A percentile compares a stretch with the other conserved stretches of the same genome.
These are phyloP conservation scores for Hippocampus zosterae DNA, from an alignment of 2,113 vertebrate genomes.

Conservation along the genomic window DNA sequence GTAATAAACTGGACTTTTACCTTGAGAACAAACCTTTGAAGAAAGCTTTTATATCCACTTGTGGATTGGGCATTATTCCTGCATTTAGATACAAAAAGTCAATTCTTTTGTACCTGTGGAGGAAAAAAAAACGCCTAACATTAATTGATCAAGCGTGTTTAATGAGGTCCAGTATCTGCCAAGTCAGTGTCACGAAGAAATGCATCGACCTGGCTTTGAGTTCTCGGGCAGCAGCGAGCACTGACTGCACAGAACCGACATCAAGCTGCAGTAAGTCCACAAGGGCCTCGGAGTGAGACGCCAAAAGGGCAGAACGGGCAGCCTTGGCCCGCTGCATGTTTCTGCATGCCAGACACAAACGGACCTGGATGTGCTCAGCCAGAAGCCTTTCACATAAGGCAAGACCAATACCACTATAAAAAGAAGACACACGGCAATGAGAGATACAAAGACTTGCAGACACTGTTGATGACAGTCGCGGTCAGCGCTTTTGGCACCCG, in stretches of 20 bases:
- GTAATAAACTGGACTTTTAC: conserved; percentile 59
- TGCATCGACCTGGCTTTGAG: conserved; percentile 75
- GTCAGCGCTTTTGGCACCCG: not conserved
- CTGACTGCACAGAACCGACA: conserved; percentile 77
- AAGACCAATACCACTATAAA: conserved; percentile 83
- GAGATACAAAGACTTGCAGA: not conserved
- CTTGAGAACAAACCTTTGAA: conserved; percentile 82
- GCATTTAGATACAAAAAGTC: conserved; percentile 92
- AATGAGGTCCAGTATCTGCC: not conserved
- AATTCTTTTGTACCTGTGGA: conserved; percentile 79
- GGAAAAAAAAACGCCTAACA: not conserved
- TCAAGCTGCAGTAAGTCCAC: conserved; percentile 80
- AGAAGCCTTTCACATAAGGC: conserved; percentile 85
- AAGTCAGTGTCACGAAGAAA: not conserved
- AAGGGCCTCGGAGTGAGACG: conserved; percentile 62
- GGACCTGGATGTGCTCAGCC: conserved; percentile 68
- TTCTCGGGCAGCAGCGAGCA: conserved; percentile 75
- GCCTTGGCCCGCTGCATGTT: conserved; percentile 73
- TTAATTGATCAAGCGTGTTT: no score
- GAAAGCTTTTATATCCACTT: conserved; percentile 78
- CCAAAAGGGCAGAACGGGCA: conserved; percentile 70
- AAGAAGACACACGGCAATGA: not conserved
- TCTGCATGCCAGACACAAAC: conserved; percentile 87
- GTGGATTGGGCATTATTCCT: conserved; percentile 92
- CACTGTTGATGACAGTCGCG: not conserved